Evolutionary conservation across 2,797 vertebrate genomes (phyloP), one percentile per base, ranked within the genome.

Genomic region (Halcyon leucocephala): DNA sequence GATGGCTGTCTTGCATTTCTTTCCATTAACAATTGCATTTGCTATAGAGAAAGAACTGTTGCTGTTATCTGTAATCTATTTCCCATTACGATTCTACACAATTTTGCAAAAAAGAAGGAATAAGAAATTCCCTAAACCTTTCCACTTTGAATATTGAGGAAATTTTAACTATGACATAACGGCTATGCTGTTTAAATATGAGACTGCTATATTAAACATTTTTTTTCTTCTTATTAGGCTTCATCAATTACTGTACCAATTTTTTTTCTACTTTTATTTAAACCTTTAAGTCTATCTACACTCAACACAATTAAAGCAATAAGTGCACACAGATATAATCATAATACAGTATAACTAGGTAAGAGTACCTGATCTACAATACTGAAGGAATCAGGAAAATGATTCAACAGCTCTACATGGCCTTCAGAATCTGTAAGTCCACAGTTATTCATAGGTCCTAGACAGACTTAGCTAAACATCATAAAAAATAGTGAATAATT

Each of bases 1-100:
- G 97, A 97, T 97, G 98, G 97, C 98, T 97, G 96, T 98, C 91
- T 97, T 98, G 97, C 81, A 65, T 98, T 97, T 97, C 95, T 97
- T 96, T 98, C 82, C 51, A 52, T 76, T 69, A 81, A 72, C 37
- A 79, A 41, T 48, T 71, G 48, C 13, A 22, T 73, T 79, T 83
- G 24, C 65, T 80, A 4, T 14, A 61, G 52, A 81, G 80, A 67
- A 89, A 77, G 76, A 88, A 72, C 73, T 57, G 69, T 15, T 37
- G 10, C 71, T 69, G 25, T 12, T 92, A 74, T 86, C 70, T 67
- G 42, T 41, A 64, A 79, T 71, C 42, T 48, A 46, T 41, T 94
- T 88, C 76, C 74, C 66, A 58, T 29, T 55, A 77, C 28, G 66
- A 52, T 80, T 49, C 26, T 10, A 64, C 28, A 54, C 0, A 0